These are phyloP conservation scores for Drosophila nasuta DNA, from an alignment of 1,140 invertebrate species.

Conservation along the genomic window DNA sequence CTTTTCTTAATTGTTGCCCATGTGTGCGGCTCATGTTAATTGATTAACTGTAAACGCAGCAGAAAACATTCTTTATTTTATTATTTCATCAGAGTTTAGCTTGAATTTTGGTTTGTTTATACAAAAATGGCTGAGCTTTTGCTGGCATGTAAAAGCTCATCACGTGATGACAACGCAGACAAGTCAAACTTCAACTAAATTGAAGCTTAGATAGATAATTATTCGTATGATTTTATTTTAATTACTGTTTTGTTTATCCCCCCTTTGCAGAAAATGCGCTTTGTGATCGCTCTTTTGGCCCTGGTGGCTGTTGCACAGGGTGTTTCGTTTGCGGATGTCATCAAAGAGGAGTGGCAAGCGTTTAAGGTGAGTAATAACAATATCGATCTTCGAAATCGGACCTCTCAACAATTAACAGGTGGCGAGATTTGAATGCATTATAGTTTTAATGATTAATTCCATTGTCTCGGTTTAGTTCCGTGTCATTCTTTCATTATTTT, in stretches of 20 bases:
- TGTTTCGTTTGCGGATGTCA: constrained; percentile 89
- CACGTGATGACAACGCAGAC: constrained; percentile 33
- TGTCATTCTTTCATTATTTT: constrained; percentile 22
- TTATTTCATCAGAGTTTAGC: constrained; percentile 36
- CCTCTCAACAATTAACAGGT: constrained; percentile 10
- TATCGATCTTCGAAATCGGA: background rate
- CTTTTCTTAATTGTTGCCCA: background rate
- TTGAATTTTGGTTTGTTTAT: constrained; percentile 16
- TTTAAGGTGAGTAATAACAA: constrained; percentile 88
- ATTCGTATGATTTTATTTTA: constrained; percentile 8
- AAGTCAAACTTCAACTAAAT: constrained; percentile 7
- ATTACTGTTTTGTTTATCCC: constrained; percentile 26
- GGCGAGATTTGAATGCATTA: constrained; percentile 12
- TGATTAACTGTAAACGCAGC: constrained; percentile 18
- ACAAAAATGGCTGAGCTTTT: constrained; percentile 20
- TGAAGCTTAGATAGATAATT: constrained; percentile 28
- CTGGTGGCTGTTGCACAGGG: constrained; percentile 86
- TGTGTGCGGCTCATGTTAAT: constrained; percentile 19
- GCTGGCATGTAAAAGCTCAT: constrained; percentile 28
- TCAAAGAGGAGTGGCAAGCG: constrained; percentile 90
- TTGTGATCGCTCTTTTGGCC: constrained; percentile 85
- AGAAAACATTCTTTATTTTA: constrained; percentile 9
- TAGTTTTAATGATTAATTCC: constrained; percentile 22
- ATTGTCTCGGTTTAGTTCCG: constrained; percentile 25
- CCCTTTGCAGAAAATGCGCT: constrained; percentile 83